These are phyloP conservation scores for Epizoanthus illoricatus DNA, from an alignment of 92 coral and sea anemone species.

Conservation along the genomic window DNA sequence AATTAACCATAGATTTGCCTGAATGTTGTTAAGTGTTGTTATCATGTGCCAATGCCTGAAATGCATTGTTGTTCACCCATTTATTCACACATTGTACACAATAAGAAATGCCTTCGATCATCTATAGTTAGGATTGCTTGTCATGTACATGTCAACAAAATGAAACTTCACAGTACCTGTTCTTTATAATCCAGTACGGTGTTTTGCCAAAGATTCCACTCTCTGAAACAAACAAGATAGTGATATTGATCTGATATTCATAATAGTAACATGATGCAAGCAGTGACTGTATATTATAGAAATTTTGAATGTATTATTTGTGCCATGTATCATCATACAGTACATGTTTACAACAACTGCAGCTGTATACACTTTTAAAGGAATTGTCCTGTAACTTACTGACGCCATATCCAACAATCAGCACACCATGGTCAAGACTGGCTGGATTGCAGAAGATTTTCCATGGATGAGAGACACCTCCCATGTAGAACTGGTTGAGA, in stretches of 20 bases:
- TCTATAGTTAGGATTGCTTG: too few relatives aligned
- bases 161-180: conserved; percentile 54
- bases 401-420: conserved; percentile 98
- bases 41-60: too few relatives aligned
- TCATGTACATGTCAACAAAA: neutral
- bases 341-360: neutral
- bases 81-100: too few relatives aligned
- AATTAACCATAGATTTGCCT: too few relatives aligned
- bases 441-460: conserved; percentile 85
- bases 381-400: conserved; percentile 62
- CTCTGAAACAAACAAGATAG: conserved; percentile 41
- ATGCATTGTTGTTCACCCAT: too few relatives aligned
- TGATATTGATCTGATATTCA: too few relatives aligned
- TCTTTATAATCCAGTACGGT: conserved; percentile 99
- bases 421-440: conserved; percentile 84
- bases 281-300: too few relatives aligned
- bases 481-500: conserved; percentile 80
- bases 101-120: too few relatives aligned
- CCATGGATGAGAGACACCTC: conserved; percentile 97
- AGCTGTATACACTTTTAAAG: neutral
- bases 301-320: neutral
- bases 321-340: neutral
- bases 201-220: conserved; percentile 61
- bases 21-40: too few relatives aligned
- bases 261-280: too few relatives aligned